Evolutionary conservation across 2,113 vertebrate genomes (phyloP), one percentile per base, ranked within the genome.

Genomic region (Pardalotus punctatus): DNA sequence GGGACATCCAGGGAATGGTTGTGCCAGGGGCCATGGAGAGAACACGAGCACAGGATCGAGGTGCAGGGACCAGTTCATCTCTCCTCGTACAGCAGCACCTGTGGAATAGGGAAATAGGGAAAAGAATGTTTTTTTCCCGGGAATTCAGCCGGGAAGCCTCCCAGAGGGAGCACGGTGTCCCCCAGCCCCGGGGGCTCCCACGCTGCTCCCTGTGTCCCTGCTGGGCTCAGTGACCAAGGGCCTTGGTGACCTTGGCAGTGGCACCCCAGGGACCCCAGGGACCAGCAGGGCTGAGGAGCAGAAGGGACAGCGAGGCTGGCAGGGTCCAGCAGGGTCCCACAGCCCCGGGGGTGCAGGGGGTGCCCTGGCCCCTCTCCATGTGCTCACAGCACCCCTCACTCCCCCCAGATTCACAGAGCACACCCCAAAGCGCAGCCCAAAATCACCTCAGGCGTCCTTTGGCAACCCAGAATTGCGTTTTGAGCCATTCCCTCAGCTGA

Each of bases 281-380:
- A 28, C n/a, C 4, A 1, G 11, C 42, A 0, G 2, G 29, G 22
- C 16, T 36, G 1, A 12, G 15, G 2, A 5, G 22, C 19, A 53
- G 29, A 28, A 79, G 42, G 7, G 7, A 17, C 29, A 31, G 16
- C 1, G 0, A 10, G 36, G n/a, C 60, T 42, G 48, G 42, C 45
- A 18, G 14, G 15, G 5, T 0, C 8, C 42, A 57, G 42, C 27
- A 18, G 14, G 15, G 5, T 0, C 8, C 42, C 51, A 36, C 27
- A 14, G 5, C 4, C 0, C 14, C 4, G 0, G 2, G 12, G 28
- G 31, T 6, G 43, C 81, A 1, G 28, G 28, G 14, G 1, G 2
- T 12, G 23, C 35, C 50, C 4, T 7, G 4, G 12, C 14, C 9
- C 40, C 2, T 28, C 38, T 27, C 53, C 5, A 5, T 9, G n/a